A percentile compares a stretch with the other conserved stretches of the same genome.
Conservation (phyloP, 2,797 vertebrate species). For the Synaphobranchus kaupii region DNA sequence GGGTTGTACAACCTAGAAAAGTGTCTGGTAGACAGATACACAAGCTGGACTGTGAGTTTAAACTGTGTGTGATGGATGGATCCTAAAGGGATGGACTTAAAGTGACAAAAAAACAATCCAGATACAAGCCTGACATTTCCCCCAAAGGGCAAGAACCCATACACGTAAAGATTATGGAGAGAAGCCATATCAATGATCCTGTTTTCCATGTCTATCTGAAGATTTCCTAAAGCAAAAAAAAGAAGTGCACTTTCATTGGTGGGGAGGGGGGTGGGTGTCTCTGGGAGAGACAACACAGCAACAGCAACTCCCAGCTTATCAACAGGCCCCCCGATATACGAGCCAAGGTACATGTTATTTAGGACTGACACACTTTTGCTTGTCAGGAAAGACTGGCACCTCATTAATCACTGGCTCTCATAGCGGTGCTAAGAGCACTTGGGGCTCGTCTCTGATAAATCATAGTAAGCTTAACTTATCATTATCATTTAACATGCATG, state of each 20-base stretch:
- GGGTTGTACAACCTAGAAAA: too few relatives aligned
- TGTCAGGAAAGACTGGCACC: conserved; percentile 23
- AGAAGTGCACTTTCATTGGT: neutral
- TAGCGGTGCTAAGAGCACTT: neutral
- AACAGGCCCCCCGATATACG: neutral
- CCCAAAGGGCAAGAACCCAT: neutral
- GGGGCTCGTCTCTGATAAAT: neutral
- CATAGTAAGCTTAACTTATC: neutral
- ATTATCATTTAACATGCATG: conserved; percentile 15
- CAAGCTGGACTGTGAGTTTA: too few relatives aligned
- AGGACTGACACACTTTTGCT: conserved; percentile 14
- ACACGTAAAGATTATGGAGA: neutral
- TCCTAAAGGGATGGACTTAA: neutral
- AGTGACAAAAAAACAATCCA: neutral
- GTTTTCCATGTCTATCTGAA: neutral
- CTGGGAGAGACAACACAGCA: neutral
- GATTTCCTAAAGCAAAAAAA: neutral
- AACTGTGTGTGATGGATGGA: too few relatives aligned
- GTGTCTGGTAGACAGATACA: too few relatives aligned
- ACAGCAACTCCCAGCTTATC: neutral
- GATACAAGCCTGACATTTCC: neutral
- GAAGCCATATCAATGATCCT: neutral
- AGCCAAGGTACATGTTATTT: neutral
- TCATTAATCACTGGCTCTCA: conserved; percentile 19
- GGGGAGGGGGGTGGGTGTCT: neutral